phyloP scores from a whole-genome alignment of 2,113 vertebrate species.

The Seriola quinqueradiata region DNA sequence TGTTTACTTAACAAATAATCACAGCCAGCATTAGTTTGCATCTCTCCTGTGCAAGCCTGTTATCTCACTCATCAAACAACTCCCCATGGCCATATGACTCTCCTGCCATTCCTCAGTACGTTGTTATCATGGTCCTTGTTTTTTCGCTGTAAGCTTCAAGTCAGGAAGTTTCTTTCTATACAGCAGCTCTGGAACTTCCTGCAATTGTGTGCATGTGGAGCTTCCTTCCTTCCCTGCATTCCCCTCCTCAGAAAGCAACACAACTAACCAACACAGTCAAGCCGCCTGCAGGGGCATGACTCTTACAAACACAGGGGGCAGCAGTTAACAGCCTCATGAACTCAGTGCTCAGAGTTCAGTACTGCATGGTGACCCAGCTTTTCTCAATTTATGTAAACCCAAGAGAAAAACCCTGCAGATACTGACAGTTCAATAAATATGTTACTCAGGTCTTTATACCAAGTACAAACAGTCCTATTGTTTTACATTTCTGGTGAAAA shows the following conservation, averaged over 20 bases:
- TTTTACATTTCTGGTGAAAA: neutral
- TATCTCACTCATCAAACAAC: neutral
- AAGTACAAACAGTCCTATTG: too few relatives aligned
- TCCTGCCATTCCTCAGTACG: neutral
- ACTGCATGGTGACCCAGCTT: too few relatives aligned
- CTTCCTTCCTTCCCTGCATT: constrained; percentile 75
- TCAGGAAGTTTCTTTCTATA: constrained; percentile 58
- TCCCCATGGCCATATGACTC: neutral
- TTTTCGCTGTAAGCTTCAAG: constrained; percentile 39
- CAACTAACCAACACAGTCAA: neutral
- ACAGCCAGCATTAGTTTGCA: too few relatives aligned
- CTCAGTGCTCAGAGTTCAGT: neutral
- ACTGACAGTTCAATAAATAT: too few relatives aligned
- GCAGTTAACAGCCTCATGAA: neutral
- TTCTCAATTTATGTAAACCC: too few relatives aligned
- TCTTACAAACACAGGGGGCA: constrained; percentile 1
- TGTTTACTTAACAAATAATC: neutral
- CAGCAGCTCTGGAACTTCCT: constrained; percentile 73
- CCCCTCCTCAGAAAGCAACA: constrained; percentile 14
- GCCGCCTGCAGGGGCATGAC: neutral
- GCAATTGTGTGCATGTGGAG: constrained; percentile 76
- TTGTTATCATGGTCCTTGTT: constrained; percentile 24
- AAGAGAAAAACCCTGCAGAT: neutral
- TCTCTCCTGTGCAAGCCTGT: neutral
- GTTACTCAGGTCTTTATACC: too few relatives aligned